Conservation (phyloP, 2,888 invertebrate species). For the Eristalis tenax region DNA sequence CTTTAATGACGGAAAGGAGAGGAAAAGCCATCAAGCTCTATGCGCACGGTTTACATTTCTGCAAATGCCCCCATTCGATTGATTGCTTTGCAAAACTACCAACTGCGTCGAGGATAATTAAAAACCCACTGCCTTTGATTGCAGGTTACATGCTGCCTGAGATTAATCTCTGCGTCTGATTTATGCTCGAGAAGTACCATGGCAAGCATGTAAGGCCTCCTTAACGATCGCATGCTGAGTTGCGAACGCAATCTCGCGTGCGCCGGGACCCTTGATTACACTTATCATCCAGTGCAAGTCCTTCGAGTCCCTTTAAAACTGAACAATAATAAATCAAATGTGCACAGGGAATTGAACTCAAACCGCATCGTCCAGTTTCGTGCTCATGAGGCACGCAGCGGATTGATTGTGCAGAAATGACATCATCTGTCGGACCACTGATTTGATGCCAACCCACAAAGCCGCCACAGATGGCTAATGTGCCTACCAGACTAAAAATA, state of each 20-base stretch:
- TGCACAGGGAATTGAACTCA: neutral
- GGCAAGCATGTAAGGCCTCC: neutral
- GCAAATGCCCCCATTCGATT: too few relatives aligned
- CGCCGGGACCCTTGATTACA: neutral
- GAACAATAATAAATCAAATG: constrained; percentile 18
- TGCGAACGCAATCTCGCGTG: constrained; percentile 41
- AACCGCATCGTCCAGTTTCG: neutral
- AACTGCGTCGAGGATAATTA: neutral
- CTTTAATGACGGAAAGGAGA: too few relatives aligned
- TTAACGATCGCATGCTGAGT: constrained; percentile 14
- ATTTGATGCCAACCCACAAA: neutral
- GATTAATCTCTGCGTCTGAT: constrained; percentile 1
- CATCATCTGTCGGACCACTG: neutral
- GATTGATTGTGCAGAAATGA: neutral
- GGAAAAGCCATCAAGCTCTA: too few relatives aligned
- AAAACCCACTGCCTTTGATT: neutral
- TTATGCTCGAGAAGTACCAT: neutral
- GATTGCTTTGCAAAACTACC: neutral
- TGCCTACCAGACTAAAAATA: neutral
- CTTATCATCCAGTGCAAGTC: constrained; percentile 12
- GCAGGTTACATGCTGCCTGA: neutral
- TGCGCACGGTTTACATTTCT: too few relatives aligned
- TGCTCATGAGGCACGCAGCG: too few relatives aligned
- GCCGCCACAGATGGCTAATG: neutral
- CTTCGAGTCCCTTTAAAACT: neutral